Base-by-base conservation (phyloP, 2,113 vertebrate genomes). In the Lampris incognitus region DNA sequence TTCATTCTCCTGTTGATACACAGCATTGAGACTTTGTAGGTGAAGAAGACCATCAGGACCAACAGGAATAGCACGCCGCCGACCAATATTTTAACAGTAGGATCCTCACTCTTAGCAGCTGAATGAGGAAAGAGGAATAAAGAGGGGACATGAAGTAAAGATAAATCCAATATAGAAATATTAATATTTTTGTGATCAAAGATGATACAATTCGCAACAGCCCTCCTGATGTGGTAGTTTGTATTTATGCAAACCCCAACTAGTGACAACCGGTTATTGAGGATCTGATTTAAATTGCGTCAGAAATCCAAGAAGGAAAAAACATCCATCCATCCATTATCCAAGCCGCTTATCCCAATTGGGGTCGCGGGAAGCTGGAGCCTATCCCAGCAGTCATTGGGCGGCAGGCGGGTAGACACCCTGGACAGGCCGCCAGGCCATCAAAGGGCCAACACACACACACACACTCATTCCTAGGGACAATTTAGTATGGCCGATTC, bases 1-100 rank as follows among this genome's bases (percentile, higher is more conserved):
- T 4, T 8, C 6, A 81, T 8, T 49, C 46, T 76, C n/a, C 7
- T 88, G 42, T 81, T 68, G 40, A 40, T 79, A 1, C 11, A 62
- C 1, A 37, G 1, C 63, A 87, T 90, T 0, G 87, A 91, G 44
- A 1, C 4, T 3, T 64, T 0, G n/a, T 85, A 9, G 4, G 86
- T 90, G 65, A 88, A 1, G 3, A 76, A 0, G 52, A 66, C 3
- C 2, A 61, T 70, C 49, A 76, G 1, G 24, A 39, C 44, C 8
- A 87, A 1, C 37, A 69, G 38, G 0, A 79, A 1, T 1, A 76
- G 0, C 3, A 13, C 13, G 56, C 50, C 88, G 52, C 0, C 49
- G 11, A 74, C 55, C 2, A 78, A 0, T 2, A 65, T 48, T 1
- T 51, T 2, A 0, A 77, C 1, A 7, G 1, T 0, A 0, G 6